Evolutionary conservation across 2,113 vertebrate genomes (phyloP), one percentile per base, ranked within the genome.

Genomic region (Malaclemys terrapin): DNA sequence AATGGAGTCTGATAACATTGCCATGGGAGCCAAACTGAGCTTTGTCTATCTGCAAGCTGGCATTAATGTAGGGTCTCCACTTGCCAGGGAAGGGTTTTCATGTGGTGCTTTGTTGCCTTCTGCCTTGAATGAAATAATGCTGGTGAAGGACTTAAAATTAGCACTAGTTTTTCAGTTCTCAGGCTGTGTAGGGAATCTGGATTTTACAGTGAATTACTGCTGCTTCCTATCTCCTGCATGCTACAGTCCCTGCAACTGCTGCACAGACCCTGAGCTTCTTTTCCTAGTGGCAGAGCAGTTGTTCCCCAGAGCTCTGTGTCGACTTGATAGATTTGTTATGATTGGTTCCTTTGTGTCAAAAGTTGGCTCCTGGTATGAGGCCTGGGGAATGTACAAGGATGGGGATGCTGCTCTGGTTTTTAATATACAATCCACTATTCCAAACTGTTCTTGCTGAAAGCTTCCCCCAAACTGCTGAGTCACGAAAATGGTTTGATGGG

Each of bases 401-500:
- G 89, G 94, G 94, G 62, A 85, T 87, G 38, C 47, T 93, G 93
- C 27, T 50, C 8, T 93, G 6, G 24, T 85, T 94, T 97, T 97
- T 97, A 94, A 94, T 81, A n/a, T 93, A 88, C 52, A 82, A 88
- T 92, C 92, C 92, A 25, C 93, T 94, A 81, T 80, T 84, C 80
- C 87, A 57, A 90, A 82, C 81, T 59, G 5, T 91, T 97, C 95
- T 91, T 93, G 90, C 94, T 91, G 93, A 92, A 93, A 94, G 72
- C 85, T 97, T 89, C 53, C 83, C n/a, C 0, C 29, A 62, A 95
- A 92, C 59, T 92, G 97, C 96, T 97, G 96, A 97, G 93, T 97
- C 97, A 97, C 94, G 94, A 85, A 59, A 95, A 96, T 0, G 4
- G 69, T 93, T 95, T 93, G 96, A 93, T 96, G 93, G 91, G 82